phyloP scores from a whole-genome alignment of 1,140 invertebrate genomes.

The Apis laboriosa region DNA sequence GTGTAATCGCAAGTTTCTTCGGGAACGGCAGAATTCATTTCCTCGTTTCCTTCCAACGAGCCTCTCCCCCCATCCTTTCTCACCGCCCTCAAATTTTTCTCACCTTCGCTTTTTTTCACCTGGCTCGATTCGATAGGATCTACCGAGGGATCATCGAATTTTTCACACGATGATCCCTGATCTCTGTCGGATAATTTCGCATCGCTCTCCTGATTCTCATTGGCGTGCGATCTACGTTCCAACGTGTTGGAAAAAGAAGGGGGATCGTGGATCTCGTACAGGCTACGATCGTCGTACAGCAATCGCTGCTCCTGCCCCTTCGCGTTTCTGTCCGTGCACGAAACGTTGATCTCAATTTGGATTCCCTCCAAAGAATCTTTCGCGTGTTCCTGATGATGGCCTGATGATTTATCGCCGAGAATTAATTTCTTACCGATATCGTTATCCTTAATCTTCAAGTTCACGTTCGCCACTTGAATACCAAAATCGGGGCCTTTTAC shows the following conservation, averaged over 20 bases:
- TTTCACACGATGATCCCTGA: background rate
- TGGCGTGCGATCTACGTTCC: background rate
- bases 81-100: background rate
- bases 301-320: constrained; percentile 33
- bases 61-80: background rate
- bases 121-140: background rate
- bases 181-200: background rate
- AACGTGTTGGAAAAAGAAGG: background rate
- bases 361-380: constrained; percentile 67
- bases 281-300: constrained; percentile 20
- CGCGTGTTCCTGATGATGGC: constrained; percentile 19
- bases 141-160: background rate
- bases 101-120: background rate
- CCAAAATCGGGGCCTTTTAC: constrained; percentile 66
- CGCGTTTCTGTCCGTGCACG: constrained; percentile 65
- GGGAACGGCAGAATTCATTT: background rate
- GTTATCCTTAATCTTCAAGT: constrained; percentile 71
- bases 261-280: constrained; percentile 21
- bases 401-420: constrained; percentile 34
- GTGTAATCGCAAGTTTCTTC: background rate
- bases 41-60: background rate
- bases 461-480: constrained; percentile 74
- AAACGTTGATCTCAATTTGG: constrained; percentile 77
- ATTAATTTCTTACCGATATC: constrained; percentile 55
- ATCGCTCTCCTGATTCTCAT: background rate